phyloP scores from a whole-genome alignment of 2,888 invertebrate species.

The Drosophila prolongata region DNA sequence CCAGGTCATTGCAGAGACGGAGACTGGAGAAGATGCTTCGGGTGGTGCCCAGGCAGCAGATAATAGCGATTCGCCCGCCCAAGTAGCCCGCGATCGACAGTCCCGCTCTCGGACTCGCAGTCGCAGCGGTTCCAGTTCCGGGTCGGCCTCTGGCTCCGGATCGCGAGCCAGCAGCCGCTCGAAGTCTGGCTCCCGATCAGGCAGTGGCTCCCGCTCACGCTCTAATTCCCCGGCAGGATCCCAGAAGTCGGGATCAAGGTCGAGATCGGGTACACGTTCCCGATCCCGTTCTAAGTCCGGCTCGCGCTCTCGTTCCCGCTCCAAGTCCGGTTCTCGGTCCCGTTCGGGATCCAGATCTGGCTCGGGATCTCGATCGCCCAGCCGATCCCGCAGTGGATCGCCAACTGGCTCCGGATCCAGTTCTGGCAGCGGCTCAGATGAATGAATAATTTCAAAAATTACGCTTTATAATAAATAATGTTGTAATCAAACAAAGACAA shows the following conservation, averaged over 20 bases:
- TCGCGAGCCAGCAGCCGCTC: constrained; percentile 82
- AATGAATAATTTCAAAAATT: constrained; percentile 39
- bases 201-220: constrained; percentile 66
- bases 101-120: constrained; percentile 77
- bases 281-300: constrained; percentile 50
- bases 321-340: constrained; percentile 48
- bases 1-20: constrained; percentile 47
- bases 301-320: constrained; percentile 56
- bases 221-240: constrained; percentile 79
- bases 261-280: constrained; percentile 57
- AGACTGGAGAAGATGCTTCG: background rate
- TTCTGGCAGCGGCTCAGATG: constrained; percentile 83
- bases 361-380: constrained; percentile 83
- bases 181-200: constrained; percentile 70
- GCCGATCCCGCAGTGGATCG: constrained; percentile 81
- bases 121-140: constrained; percentile 62
- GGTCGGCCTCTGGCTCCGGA: constrained; percentile 73
- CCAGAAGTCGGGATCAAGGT: constrained; percentile 56
- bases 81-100: constrained; percentile 74
- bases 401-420: constrained; percentile 78
- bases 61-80: constrained; percentile 51
- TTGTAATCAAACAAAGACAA: background rate
- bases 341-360: constrained; percentile 72
- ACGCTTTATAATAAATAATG: constrained; percentile 21
- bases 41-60: constrained; percentile 6